phyloP scores from a whole-genome alignment of 2,888 invertebrate species.

The Calameuta filiformis region DNA sequence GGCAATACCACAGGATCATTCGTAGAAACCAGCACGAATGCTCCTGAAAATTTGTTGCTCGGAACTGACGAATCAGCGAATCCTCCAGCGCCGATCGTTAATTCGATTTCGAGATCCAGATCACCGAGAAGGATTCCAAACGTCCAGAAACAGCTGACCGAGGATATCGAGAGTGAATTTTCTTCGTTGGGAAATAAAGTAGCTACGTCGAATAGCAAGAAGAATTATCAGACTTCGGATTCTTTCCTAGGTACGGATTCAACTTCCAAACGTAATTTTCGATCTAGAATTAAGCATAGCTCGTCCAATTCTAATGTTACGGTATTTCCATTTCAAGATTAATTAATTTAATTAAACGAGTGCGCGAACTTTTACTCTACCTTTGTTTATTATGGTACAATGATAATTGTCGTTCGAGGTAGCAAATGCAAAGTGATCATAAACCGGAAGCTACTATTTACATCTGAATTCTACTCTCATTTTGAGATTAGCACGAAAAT shows the following conservation, averaged over 20 bases:
- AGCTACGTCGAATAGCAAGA: not conserved
- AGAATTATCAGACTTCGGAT: not conserved
- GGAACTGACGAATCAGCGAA: not conserved
- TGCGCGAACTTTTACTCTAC: not conserved
- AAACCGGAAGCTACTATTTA: not conserved
- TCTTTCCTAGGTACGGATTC: not conserved
- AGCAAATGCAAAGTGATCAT: not conserved
- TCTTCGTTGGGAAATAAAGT: not conserved
- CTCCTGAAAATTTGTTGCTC: not conserved
- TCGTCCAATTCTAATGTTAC: not conserved
- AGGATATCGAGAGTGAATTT: not conserved
- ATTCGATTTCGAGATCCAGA: not conserved
- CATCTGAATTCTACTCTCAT: constrained; percentile 26
- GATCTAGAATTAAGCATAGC: not conserved
- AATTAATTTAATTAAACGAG: not conserved
- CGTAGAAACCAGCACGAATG: not conserved
- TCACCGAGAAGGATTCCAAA: not conserved
- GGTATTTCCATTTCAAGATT: constrained; percentile 33
- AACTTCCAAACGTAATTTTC: not conserved
- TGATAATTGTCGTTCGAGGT: not conserved
- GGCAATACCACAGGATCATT: not conserved
- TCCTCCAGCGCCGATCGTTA: not conserved
- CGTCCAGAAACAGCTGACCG: not conserved
- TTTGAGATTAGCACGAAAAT: constrained; percentile 22
- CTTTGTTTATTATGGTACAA: not conserved